phyloP scores from a whole-genome alignment of 2,113 vertebrate species.

The Herpetotheres cachinnans region DNA sequence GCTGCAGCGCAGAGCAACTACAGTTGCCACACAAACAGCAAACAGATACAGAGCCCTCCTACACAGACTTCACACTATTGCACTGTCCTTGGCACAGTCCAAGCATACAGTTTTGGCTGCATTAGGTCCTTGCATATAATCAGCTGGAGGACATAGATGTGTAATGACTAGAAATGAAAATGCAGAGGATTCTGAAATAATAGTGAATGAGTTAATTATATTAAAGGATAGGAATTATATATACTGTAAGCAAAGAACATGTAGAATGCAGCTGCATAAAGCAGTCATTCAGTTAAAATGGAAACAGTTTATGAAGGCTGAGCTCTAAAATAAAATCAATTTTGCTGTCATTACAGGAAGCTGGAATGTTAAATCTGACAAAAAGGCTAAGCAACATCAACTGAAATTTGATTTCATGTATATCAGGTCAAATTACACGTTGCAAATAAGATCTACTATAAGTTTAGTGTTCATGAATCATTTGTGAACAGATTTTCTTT shows the following conservation, averaged over 20 bases:
- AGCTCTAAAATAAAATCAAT: not conserved
- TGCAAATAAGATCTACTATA: not conserved
- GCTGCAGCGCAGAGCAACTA: not conserved
- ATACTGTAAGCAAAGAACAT: not conserved
- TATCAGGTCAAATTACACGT: not conserved
- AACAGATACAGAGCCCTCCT: not conserved
- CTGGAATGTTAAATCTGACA: not conserved
- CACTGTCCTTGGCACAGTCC: not conserved
- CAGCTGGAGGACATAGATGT: not conserved
- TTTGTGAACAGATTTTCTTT: not conserved
- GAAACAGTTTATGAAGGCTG: not conserved
- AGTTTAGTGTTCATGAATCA: not conserved
- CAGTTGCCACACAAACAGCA: not conserved
- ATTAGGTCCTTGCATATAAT: not conserved
- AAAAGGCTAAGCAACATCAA: not conserved
- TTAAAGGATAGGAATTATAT: not conserved
- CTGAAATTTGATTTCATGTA: not conserved
- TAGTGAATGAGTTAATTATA: not conserved
- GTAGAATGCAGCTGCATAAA: not conserved
- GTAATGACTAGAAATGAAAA: not conserved
- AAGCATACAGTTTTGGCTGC: not conserved
- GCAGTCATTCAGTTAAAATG: not conserved
- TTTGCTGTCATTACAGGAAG: not conserved
- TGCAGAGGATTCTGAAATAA: not conserved
- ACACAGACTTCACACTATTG: not conserved